Percentiles rank a stretch among this genome's conserved stretches.
Evolutionary conservation across 2,113 vertebrate species (phyloP).

Genomic region (Crotalus viridis): DNA sequence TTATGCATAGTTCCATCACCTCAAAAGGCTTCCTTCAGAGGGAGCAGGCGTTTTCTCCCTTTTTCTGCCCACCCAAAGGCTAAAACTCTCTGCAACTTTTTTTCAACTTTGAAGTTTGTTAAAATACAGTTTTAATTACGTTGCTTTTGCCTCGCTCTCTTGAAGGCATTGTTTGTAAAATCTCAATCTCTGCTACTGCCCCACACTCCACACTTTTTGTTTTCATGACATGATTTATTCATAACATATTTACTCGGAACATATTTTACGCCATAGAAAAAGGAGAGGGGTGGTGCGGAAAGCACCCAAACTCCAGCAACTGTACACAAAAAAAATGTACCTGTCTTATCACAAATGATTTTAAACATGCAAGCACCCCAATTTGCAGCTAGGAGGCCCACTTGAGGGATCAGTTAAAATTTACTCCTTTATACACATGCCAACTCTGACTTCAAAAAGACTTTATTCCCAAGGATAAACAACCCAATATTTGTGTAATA

Average conservation of each 20-base stretch:
- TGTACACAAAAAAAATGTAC: slow-evolving; percentile 66
- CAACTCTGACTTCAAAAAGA: slow-evolving; percentile 98
- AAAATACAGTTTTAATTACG: slow-evolving; percentile 17
- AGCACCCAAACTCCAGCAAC: slow-evolving; percentile 62
- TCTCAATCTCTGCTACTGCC: slow-evolving; percentile 37
- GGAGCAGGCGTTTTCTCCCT: not conserved
- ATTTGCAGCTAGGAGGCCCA: slow-evolving; percentile 75
- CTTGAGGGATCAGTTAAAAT: slow-evolving; percentile 79
- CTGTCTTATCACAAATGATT: slow-evolving; percentile 72
- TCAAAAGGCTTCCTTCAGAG: not conserved
- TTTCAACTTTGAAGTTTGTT: slow-evolving; percentile 4
- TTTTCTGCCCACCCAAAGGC: not conserved
- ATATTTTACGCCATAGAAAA: slow-evolving; percentile 40
- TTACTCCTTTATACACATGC: slow-evolving; percentile 89
- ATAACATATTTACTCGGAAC: slow-evolving; percentile 39
- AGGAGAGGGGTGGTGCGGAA: slow-evolving; percentile 40
- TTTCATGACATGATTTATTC: slow-evolving; percentile 46
- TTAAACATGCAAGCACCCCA: slow-evolving; percentile 72
- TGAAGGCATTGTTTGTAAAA: not conserved
- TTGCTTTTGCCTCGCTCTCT: slow-evolving; percentile 27
- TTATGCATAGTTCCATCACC: not conserved
- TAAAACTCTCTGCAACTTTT: not conserved
- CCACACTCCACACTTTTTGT: slow-evolving; percentile 31
- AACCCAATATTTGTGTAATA: slow-evolving; percentile 99
- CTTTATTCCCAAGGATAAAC: slow-evolving; percentile 99